phyloP scores from a whole-genome alignment of 2,113 vertebrate species.

The Casuarius casuarius region DNA sequence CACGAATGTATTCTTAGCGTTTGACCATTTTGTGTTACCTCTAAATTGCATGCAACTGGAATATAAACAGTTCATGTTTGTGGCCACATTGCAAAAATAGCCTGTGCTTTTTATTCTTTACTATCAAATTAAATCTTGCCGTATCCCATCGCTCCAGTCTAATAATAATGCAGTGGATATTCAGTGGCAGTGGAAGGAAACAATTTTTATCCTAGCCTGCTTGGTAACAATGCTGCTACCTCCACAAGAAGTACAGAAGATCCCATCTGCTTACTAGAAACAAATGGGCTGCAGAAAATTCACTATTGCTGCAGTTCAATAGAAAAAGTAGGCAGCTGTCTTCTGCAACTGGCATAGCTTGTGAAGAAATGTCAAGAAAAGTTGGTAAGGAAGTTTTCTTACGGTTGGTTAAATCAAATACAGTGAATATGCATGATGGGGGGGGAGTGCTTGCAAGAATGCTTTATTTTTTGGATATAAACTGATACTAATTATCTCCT shows the following conservation, averaged over 20 bases:
- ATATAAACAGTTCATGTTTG: neutral
- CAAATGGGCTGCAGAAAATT: neutral
- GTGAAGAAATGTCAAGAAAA: neutral
- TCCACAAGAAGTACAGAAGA: neutral
- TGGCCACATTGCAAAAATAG: neutral
- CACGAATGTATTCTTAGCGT: neutral
- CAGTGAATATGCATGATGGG: neutral
- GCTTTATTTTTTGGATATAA: neutral
- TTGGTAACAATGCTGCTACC: neutral
- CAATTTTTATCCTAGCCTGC: neutral
- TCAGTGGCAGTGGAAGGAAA: neutral
- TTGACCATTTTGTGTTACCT: neutral
- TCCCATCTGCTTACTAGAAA: neutral
- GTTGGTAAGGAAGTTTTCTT: neutral
- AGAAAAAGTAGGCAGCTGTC: neutral
- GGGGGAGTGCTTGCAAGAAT: neutral
- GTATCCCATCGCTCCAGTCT: neutral
- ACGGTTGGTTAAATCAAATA: neutral
- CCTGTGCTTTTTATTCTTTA: neutral
- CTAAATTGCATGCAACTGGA: neutral
- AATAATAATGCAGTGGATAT: neutral
- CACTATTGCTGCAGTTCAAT: neutral
- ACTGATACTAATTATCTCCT: neutral
- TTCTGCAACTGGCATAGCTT: neutral
- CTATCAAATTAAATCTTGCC: neutral